These are phyloP conservation scores for Sminthopsis crassicaudata DNA, from an alignment of 2,113 vertebrate genomes.

Conservation along the genomic window DNA sequence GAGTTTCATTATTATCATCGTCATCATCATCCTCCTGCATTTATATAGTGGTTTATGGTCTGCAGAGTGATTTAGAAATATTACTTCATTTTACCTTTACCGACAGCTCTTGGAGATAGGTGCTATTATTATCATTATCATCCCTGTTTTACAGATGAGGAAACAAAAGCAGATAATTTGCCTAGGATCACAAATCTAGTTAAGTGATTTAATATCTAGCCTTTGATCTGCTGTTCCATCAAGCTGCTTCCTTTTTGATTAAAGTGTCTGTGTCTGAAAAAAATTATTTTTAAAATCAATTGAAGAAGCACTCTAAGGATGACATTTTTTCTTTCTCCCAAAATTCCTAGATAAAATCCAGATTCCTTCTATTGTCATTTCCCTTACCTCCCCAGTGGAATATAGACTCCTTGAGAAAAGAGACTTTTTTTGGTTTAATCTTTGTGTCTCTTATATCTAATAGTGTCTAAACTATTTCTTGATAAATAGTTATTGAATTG, in stretches of 20 bases:
- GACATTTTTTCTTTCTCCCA: neutral
- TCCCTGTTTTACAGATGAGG: slow-evolving; percentile 43
- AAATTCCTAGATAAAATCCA: neutral
- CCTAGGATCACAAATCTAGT: neutral
- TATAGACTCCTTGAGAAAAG: neutral
- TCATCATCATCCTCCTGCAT: no score
- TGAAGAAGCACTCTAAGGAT: neutral
- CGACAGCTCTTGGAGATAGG: slow-evolving; percentile 21
- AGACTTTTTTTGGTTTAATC: neutral
- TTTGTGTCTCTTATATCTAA: neutral
- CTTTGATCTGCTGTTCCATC: neutral
- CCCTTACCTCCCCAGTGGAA: neutral
- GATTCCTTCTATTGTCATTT: neutral
- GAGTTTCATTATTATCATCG: neutral
- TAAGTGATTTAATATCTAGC: slow-evolving; percentile 16
- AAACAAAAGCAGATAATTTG: slow-evolving; percentile 19
- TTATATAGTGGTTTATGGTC: neutral
- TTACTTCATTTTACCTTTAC: slow-evolving; percentile 42
- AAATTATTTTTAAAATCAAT: neutral
- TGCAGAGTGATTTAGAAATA: neutral
- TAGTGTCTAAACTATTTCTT: neutral
- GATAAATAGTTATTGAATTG: neutral
- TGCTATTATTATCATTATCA: slow-evolving; percentile 29
- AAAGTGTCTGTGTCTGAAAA: neutral
- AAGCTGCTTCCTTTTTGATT: neutral